phyloP scores from a whole-genome alignment of 2,888 invertebrate genomes.

The Zygaena filipendulae region DNA sequence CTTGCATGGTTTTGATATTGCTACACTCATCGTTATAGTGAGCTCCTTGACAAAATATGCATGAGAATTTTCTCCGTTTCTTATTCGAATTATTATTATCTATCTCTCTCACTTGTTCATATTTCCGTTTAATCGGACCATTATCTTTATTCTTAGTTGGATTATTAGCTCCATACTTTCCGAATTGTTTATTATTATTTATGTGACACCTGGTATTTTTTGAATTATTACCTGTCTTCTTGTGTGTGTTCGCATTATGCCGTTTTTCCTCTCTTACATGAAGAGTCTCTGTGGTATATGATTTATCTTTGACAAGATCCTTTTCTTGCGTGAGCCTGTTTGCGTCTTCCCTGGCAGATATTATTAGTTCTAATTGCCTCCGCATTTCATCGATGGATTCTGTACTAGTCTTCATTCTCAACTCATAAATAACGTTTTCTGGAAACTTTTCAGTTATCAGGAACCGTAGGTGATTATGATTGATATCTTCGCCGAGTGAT shows the following conservation, averaged over 20 bases:
- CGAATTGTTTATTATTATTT: too few species aligned
- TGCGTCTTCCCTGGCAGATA: conserved; percentile 11
- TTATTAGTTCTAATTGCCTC: conserved; percentile 10
- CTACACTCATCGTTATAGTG: conserved; percentile 9
- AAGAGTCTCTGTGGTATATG: conserved; percentile 6
- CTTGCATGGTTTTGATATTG: neutral
- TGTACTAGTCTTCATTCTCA: conserved; percentile 10
- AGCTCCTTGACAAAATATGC: conserved; percentile 7
- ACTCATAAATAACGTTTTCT: conserved; percentile 12
- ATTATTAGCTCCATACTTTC: too few species aligned
- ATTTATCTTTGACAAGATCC: too few species aligned
- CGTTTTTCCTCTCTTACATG: too few species aligned
- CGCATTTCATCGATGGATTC: conserved; percentile 9
- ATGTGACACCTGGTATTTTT: too few species aligned
- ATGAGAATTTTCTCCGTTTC: conserved; percentile 2
- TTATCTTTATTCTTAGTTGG: too few species aligned
- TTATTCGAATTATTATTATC: neutral
- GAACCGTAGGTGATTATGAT: conserved; percentile 14
- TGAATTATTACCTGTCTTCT: too few species aligned
- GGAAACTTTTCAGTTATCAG: conserved; percentile 13
- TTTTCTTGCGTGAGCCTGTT: conserved; percentile 2
- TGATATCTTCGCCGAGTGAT: conserved; percentile 18
- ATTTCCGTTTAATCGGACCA: too few species aligned
- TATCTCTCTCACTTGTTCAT: conserved; percentile 1
- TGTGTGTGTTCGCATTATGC: too few species aligned